Conservation (phyloP, 2,797 vertebrate species). For the Adrianichthys oophorus region DNA sequence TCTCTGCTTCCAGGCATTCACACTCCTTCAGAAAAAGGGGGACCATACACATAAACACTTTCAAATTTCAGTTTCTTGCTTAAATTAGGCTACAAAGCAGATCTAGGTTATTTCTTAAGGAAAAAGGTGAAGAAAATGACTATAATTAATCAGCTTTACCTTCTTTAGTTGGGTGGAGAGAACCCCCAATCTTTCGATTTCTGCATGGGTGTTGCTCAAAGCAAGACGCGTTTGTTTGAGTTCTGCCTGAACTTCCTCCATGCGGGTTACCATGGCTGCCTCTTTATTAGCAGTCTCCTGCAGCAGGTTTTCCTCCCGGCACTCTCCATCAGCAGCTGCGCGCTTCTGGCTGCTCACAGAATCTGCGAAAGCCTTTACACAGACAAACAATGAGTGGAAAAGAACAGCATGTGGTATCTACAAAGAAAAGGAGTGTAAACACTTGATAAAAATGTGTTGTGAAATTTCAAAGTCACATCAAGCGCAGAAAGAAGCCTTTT, state of each 20-base stretch:
- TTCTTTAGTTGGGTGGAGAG: conserved; percentile 79
- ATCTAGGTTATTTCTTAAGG: not conserved
- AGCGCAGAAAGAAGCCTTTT: conserved; percentile 6
- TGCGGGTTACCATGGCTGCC: conserved; percentile 79
- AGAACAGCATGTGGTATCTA: not conserved
- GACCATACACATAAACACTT: not conserved
- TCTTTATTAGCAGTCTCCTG: conserved; percentile 86
- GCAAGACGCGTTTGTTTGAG: conserved; percentile 78
- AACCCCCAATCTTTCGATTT: conserved; percentile 77
- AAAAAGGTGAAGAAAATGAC: not conserved
- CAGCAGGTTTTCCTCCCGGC: conserved; percentile 81
- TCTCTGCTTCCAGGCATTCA: conserved; percentile 80
- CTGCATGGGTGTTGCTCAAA: conserved; percentile 76
- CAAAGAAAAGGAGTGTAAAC: conserved; percentile 1
- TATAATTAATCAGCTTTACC: conserved; percentile 58
- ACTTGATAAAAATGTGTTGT: not conserved
- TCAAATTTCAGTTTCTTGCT: not conserved
- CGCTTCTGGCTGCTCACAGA: conserved; percentile 84
- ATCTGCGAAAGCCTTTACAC: conserved; percentile 81
- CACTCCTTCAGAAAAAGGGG: conserved; percentile 69
- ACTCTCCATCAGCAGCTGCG: conserved; percentile 84
- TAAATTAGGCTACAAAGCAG: not conserved
- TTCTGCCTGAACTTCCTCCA: conserved; percentile 82
- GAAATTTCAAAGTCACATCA: conserved; percentile 1
- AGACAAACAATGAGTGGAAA: conserved; percentile 19